Evolutionary conservation across 2,888 invertebrate species (phyloP).

Genomic region (Drosophila picticornis): DNA sequence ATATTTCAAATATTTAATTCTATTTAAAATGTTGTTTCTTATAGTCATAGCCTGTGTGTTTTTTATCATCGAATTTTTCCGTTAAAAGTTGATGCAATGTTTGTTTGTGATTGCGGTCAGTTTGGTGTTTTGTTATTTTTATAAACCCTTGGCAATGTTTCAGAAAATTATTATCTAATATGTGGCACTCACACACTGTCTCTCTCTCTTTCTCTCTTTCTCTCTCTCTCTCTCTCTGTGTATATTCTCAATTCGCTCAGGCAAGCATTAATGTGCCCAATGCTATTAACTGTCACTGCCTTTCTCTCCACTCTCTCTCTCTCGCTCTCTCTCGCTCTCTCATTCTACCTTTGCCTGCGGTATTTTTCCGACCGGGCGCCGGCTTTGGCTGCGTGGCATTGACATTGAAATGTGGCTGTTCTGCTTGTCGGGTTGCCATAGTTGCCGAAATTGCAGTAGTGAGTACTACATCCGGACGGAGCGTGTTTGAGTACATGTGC

Average conservation of each 20-base stretch:
- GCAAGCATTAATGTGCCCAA: neutral
- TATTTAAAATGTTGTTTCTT: neutral
- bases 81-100: slow-evolving; percentile 39
- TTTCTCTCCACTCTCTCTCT: neutral
- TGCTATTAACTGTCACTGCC: slow-evolving; percentile 10
- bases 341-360: slow-evolving; percentile 1
- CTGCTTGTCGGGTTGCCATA: slow-evolving; percentile 37
- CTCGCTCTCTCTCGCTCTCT: neutral
- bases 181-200: slow-evolving; percentile 9
- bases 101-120: slow-evolving; percentile 13
- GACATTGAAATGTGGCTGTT: slow-evolving; percentile 43
- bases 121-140: slow-evolving; percentile 15
- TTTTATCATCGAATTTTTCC: neutral
- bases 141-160: slow-evolving; percentile 53
- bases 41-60: neutral
- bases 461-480: slow-evolving; percentile 13
- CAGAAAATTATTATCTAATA: slow-evolving; percentile 57
- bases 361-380: slow-evolving; percentile 18
- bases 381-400: slow-evolving; percentile 38
- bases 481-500: slow-evolving; percentile 24
- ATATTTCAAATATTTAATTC: neutral
- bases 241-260: slow-evolving; percentile 2
- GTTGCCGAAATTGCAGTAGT: slow-evolving; percentile 47
- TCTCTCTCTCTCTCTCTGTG: neutral
- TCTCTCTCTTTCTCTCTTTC: neutral